These are phyloP conservation scores for Threskiornis aethiopicus DNA, from an alignment of 2,797 vertebrate species.

Conservation along the genomic window DNA sequence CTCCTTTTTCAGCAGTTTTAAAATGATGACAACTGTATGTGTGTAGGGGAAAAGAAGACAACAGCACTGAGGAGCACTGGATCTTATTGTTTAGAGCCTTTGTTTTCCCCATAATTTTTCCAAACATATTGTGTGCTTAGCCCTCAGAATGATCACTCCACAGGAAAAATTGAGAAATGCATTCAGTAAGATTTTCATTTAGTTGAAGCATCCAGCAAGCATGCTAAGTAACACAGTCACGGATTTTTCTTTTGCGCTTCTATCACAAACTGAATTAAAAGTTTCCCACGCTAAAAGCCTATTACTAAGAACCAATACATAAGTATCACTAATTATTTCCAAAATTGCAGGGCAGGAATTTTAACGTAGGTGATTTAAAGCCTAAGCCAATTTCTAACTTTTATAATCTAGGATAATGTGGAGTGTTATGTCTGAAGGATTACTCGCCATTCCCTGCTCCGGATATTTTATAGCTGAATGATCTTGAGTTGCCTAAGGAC, in stretches of 20 bases:
- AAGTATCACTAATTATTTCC: slow-evolving; percentile 1
- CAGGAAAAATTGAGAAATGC: not conserved
- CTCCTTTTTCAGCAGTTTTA: not conserved
- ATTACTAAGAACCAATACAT: not conserved
- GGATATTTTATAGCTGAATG: not conserved
- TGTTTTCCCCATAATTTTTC: not conserved
- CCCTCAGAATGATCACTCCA: not conserved
- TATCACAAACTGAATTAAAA: not conserved
- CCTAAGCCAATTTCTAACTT: not conserved
- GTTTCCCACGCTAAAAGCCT: not conserved
- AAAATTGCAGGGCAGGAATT: not conserved
- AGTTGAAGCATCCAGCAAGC: not conserved
- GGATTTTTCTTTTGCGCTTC: not conserved
- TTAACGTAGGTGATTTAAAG: not conserved
- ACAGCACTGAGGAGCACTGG: not conserved
- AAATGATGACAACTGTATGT: not conserved
- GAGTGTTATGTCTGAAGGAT: not conserved
- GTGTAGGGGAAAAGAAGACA: not conserved
- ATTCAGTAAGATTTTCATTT: not conserved
- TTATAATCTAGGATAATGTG: not conserved
- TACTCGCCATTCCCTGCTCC: not conserved
- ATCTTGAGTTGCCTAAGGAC: not conserved
- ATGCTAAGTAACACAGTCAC: not conserved
- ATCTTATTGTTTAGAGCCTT: not conserved
- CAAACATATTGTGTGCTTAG: not conserved